These are phyloP conservation scores for Malachius bipustulatus DNA, from an alignment of 2,888 invertebrate species.

Conservation along the genomic window DNA sequence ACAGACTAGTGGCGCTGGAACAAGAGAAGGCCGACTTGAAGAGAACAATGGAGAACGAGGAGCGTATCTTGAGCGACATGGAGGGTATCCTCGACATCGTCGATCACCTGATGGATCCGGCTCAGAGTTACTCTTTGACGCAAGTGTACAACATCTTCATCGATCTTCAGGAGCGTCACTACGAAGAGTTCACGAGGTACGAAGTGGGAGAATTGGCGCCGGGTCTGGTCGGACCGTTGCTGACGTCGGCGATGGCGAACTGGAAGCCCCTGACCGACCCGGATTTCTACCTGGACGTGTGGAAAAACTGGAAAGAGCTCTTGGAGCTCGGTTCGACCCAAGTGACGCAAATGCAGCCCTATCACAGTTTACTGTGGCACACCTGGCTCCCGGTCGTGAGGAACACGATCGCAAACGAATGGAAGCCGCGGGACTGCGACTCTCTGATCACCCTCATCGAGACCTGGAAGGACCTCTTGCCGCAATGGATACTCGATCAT, in stretches of 20 bases:
- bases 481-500: conserved; percentile 73
- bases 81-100: conserved; percentile 57
- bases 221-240: conserved; percentile 69
- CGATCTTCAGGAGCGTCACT: conserved; percentile 47
- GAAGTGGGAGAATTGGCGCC: conserved; percentile 74
- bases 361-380: conserved; percentile 79
- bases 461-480: conserved; percentile 68
- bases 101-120: conserved; percentile 44
- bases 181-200: conserved; percentile 71
- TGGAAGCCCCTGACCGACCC: conserved; percentile 74
- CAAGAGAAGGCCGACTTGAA: conserved; percentile 65
- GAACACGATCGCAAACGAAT: conserved; percentile 53
- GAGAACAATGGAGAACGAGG: conserved; percentile 57
- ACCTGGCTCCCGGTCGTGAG: conserved; percentile 79
- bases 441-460: conserved; percentile 68
- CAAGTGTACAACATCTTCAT: conserved; percentile 47
- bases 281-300: conserved; percentile 48
- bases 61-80: conserved; percentile 57
- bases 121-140: conserved; percentile 43
- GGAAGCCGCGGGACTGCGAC: conserved; percentile 75
- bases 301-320: conserved; percentile 60
- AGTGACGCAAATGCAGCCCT: conserved; percentile 49
- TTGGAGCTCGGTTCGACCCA: conserved; percentile 36
- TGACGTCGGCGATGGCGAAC: conserved; percentile 58
- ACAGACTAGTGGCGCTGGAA: conserved; percentile 65